Base-by-base conservation (phyloP, 92 coral and sea anemone genomes). In the Porites divaricata region DNA sequence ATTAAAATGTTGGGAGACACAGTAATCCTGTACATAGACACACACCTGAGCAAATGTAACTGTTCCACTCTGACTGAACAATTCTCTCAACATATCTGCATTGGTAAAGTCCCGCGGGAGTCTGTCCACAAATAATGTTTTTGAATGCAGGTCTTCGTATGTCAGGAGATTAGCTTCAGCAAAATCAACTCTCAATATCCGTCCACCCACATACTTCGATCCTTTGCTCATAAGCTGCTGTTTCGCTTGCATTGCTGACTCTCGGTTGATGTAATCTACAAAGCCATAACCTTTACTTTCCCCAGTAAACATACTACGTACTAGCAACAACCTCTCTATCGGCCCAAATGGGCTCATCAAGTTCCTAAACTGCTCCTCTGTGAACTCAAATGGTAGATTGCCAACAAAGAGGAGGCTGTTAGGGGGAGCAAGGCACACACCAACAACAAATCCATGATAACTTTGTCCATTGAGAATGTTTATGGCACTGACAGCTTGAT, bases 231-330 rank as follows among this genome's bases (percentile, higher is more conserved):
- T 88, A 23, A 93, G 86, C 59, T 88, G 91, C 21, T 92, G 93
- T 67, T 94, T 96, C 1, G 95, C 95, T 48, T 85, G 91, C 20
- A 74, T 77, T 21, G 98, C 98, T 11, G 90, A 83, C 35, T 90
- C 93, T 28, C 89, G 88, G 54, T 88, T 85, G 22, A 81, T 65
- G 61, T 85, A 95, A 48, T 95, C 98, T 57, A 94, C 97, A 93
- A 96, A 96, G 14, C 98, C 98, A 79, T 96, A 96, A 6, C 98
- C 98, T 82, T 96, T 96, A 76, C 98, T 96, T 35, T 94, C 94
- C 11, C 95, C 97, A 21, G 98, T 92, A 4, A 83, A 74, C 83
- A 90, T 87, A 84, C 96, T 92, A 2, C 95, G 88, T 35, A 96
- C 98, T 19, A 96, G 87, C 41, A 96, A 90, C 45, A 89, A 64